Conservation (phyloP, 2,888 invertebrate species). For the Drosophila nr. medialis region DNA sequence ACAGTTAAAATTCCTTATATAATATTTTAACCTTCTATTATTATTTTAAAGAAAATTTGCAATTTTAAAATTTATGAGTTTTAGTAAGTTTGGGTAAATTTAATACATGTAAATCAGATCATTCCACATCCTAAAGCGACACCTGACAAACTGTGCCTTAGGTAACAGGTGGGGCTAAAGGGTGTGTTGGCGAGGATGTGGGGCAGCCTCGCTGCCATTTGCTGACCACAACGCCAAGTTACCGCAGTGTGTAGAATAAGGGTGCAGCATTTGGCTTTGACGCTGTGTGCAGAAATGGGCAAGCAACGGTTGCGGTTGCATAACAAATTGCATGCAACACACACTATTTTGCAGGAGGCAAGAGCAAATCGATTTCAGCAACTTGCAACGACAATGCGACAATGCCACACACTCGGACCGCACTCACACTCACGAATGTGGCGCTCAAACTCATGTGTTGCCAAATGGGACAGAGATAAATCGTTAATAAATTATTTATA, state of each 20-base stretch:
- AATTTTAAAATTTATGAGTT: too few species aligned
- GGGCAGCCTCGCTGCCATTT: slow-evolving; percentile 14
- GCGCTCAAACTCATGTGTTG: slow-evolving; percentile 66
- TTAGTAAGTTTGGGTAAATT: not conserved
- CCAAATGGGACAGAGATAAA: slow-evolving; percentile 74
- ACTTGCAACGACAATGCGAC: slow-evolving; percentile 53
- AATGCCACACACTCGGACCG: slow-evolving; percentile 36
- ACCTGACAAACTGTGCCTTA: slow-evolving; percentile 27
- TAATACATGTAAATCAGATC: not conserved
- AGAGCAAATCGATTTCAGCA: slow-evolving; percentile 61
- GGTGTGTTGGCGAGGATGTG: not conserved
- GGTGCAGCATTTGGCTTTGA: slow-evolving; percentile 34
- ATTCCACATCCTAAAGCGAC: slow-evolving; percentile 11
- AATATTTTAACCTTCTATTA: too few species aligned
- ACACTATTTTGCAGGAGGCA: slow-evolving; percentile 65
- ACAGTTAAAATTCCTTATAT: too few species aligned
- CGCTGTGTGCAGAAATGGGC: not conserved
- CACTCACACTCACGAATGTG: slow-evolving; percentile 17
- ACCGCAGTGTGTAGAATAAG: slow-evolving; percentile 63
- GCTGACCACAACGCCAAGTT: slow-evolving; percentile 68
- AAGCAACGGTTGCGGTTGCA: slow-evolving; percentile 44
- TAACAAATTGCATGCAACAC: slow-evolving; percentile 79
- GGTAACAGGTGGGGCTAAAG: not conserved
- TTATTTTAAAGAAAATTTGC: too few species aligned
- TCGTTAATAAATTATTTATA: slow-evolving; percentile 82